phyloP scores from a whole-genome alignment of 2,797 vertebrate species.

The Argentina silus region DNA sequence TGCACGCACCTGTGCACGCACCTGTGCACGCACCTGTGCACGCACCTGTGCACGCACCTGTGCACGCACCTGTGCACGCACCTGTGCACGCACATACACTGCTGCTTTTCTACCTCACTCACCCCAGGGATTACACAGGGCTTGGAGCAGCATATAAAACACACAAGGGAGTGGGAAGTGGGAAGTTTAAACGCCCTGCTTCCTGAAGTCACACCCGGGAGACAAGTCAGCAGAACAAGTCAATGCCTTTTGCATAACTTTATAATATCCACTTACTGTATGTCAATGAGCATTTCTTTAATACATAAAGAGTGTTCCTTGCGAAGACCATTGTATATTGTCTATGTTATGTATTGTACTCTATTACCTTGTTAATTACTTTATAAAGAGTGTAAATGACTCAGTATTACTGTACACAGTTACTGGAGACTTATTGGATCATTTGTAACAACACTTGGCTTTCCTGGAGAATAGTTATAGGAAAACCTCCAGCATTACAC shows the following conservation, averaged over 20 bases:
- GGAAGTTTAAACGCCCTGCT: not conserved
- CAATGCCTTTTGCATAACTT: not conserved
- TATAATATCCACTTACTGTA: not conserved
- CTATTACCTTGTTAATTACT: too few species aligned
- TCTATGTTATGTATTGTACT: too few species aligned
- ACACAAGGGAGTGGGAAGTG: not conserved
- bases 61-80: too few species aligned
- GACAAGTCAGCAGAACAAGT: not conserved
- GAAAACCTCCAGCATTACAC: not conserved
- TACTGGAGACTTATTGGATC: too few species aligned
- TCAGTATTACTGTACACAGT: too few species aligned
- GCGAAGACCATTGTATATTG: not conserved
- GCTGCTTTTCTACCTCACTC: not conserved
- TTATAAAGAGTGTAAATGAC: too few species aligned
- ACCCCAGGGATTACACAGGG: not conserved
- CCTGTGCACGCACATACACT: not conserved
- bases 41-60: too few species aligned
- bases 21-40: too few species aligned
- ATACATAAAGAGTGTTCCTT: not conserved
- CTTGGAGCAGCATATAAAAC: not conserved
- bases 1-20: too few species aligned
- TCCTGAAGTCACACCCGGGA: not conserved
- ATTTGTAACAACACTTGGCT: too few species aligned
- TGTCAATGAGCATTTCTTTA: not conserved
- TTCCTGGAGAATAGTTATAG: too few species aligned